A percentile compares a stretch with the other conserved stretches of the same genome.
These are phyloP conservation scores for Rattus rattus DNA, from an alignment of 2,113 vertebrate species.

Conservation along the genomic window DNA sequence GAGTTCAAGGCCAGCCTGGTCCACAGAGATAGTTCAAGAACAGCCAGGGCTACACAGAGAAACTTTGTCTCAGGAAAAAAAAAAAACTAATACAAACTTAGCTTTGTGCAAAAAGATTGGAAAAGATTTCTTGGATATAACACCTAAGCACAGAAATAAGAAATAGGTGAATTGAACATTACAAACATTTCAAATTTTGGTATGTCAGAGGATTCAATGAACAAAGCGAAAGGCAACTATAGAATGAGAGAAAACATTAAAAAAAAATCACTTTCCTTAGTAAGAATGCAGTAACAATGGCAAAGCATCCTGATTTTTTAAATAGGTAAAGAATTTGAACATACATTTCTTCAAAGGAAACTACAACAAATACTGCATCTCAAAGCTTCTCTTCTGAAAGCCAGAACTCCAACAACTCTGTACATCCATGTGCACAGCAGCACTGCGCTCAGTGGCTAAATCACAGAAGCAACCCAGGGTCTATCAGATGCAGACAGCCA, in stretches of 20 bases:
- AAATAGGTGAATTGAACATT: background rate
- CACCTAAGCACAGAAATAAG: background rate
- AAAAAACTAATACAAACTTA: background rate
- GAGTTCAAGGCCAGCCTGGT: background rate
- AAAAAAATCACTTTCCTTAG: background rate
- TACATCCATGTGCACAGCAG: background rate
- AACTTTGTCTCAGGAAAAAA: background rate
- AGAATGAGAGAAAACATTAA: background rate
- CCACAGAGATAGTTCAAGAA: background rate
- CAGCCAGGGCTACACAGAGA: background rate
- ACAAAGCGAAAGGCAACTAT: background rate
- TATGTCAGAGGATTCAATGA: background rate
- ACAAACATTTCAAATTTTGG: background rate
- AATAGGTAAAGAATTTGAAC: background rate
- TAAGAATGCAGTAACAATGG: background rate
- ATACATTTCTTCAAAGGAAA: conserved; percentile 16
- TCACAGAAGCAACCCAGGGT: background rate
- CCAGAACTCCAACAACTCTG: background rate
- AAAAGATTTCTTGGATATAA: background rate
- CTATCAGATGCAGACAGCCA: background rate
- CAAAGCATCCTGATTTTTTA: background rate
- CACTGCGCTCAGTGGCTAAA: background rate
- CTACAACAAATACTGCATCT: background rate
- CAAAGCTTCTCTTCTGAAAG: background rate
- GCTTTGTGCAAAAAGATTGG: background rate